These are phyloP conservation scores for Myotis davidii DNA, from an alignment of 2,113 vertebrate species.

Conservation along the genomic window DNA sequence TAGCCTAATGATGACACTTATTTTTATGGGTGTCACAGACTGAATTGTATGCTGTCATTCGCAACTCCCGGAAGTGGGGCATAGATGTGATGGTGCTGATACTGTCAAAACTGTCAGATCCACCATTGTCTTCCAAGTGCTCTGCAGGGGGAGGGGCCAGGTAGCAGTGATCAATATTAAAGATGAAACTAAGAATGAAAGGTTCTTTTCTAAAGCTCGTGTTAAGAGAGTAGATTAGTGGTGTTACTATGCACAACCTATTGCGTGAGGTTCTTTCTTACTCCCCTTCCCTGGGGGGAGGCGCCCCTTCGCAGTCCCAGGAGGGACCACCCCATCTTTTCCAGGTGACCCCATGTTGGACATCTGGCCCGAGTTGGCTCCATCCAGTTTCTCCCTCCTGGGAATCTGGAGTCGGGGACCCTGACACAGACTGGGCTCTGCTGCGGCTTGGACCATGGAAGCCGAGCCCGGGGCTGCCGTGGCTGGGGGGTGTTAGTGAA, in stretches of 20 bases:
- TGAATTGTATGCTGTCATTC: not conserved
- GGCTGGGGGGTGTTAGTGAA: too few relatives aligned
- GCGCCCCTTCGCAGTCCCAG: not conserved
- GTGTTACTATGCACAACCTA: rapidly evolving
- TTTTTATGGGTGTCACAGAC: not conserved
- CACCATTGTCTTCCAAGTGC: not conserved
- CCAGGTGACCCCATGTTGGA: not conserved
- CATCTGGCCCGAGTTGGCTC: not conserved
- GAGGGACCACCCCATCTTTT: not conserved
- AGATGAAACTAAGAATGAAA: not conserved
- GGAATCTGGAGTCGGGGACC: not conserved
- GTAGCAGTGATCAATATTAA: not conserved
- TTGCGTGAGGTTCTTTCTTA: not conserved
- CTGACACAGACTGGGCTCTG: not conserved
- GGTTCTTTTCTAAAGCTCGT: not conserved
- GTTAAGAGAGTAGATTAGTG: not conserved
- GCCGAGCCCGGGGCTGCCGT: rapidly evolving
- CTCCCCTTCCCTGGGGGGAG: not conserved
- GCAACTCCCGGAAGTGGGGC: not conserved
- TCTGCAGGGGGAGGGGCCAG: not conserved
- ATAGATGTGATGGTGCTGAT: not conserved
- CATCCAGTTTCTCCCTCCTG: not conserved
- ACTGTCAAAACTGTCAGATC: not conserved
- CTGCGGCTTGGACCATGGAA: not conserved
- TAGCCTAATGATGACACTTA: not conserved